phyloP scores from a whole-genome alignment of 1,140 invertebrate genomes.

The Drosophila melanogaster region DNA sequence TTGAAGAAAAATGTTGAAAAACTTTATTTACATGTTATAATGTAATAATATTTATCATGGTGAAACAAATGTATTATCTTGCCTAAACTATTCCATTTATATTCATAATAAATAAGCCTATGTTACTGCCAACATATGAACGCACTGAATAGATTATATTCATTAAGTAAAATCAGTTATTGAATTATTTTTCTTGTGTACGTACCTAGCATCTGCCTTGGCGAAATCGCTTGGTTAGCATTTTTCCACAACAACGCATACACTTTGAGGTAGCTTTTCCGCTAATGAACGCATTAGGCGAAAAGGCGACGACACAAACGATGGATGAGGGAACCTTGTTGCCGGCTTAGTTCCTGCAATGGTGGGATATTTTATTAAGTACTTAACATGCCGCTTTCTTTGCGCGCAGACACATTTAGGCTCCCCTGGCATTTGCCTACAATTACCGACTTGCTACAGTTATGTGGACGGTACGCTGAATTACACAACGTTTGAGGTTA shows the following conservation, averaged over 20 bases:
- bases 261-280: constrained; percentile 81
- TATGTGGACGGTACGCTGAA: constrained; percentile 68
- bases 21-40: neutral
- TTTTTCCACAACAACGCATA: constrained; percentile 76
- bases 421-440: constrained; percentile 36
- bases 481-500: constrained; percentile 83
- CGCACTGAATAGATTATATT: too few species aligned
- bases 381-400: constrained; percentile 59
- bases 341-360: constrained; percentile 63
- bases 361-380: constrained; percentile 69
- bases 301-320: constrained; percentile 45
- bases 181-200: neutral
- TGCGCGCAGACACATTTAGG: constrained; percentile 49
- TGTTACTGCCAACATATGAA: too few species aligned
- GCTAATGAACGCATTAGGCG: constrained; percentile 81
- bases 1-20: neutral
- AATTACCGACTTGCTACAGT: constrained; percentile 67
- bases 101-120: too few species aligned
- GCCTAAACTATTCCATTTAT: too few species aligned
- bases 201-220: constrained; percentile 20
- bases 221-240: constrained; percentile 67
- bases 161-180: rapidly evolving
- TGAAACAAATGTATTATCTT: too few species aligned
- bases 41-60: neutral
- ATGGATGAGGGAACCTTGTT: constrained; percentile 51